Evolutionary conservation across 1,140 invertebrate genomes (phyloP).

Genomic region (Thaumatotibia leucotreta): DNA sequence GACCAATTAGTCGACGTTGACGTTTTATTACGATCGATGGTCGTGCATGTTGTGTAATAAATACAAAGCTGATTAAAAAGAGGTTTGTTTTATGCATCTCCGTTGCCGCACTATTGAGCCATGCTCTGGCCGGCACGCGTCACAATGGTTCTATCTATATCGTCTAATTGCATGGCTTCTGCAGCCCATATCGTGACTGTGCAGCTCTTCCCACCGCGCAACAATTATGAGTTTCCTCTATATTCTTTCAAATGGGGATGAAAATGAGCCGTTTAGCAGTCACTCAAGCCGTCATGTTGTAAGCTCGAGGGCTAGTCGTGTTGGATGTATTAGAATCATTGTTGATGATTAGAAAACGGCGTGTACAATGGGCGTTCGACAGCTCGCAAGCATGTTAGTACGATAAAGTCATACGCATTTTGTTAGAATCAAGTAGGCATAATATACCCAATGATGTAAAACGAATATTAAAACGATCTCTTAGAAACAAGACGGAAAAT

Average conservation of each 20-base stretch:
- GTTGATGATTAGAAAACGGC: constrained; percentile 42
- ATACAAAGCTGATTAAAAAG: constrained; percentile 44
- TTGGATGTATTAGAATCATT: constrained; percentile 38
- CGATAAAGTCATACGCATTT: constrained; percentile 31
- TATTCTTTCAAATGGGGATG: constrained; percentile 22
- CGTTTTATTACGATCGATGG: constrained; percentile 27
- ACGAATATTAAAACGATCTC: constrained; percentile 20
- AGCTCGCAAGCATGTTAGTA: constrained; percentile 23
- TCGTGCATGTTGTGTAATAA: constrained; percentile 34
- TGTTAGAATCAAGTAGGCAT: neutral
- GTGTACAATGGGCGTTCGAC: constrained; percentile 28
- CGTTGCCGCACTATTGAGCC: neutral
- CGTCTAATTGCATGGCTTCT: constrained; percentile 35
- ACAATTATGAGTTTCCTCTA: constrained; percentile 32
- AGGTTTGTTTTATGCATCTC: constrained; percentile 46
- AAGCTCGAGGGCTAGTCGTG: constrained; percentile 36
- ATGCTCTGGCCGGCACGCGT: constrained; percentile 32
- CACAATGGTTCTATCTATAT: constrained; percentile 39
- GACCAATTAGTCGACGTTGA: constrained; percentile 40
- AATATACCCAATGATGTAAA: constrained; percentile 8
- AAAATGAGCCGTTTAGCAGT: constrained; percentile 41
- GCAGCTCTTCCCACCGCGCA: constrained; percentile 24
- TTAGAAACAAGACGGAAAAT: constrained; percentile 31
- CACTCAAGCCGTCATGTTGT: constrained; percentile 10
- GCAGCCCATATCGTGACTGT: constrained; percentile 18